phyloP scores from a whole-genome alignment of 2,888 invertebrate species.

The Stramonita haemastoma region DNA sequence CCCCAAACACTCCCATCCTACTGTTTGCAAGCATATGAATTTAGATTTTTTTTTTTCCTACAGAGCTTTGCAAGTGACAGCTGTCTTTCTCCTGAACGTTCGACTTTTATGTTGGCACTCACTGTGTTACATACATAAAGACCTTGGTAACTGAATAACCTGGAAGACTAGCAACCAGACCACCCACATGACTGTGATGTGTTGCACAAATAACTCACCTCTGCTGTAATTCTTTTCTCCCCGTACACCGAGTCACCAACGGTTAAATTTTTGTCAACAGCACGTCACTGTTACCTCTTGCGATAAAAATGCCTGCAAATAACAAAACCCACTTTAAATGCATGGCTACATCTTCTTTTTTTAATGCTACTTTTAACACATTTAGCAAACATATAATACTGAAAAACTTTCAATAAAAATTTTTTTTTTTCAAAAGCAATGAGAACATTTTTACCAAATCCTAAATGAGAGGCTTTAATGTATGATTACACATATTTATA shows the following conservation, averaged over 20 bases:
- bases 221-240: slow-evolving; percentile 97
- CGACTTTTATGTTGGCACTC: neutral
- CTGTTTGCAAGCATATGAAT: neutral
- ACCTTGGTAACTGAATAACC: too few species aligned
- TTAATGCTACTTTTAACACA: too few species aligned
- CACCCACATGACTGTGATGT: neutral
- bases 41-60: neutral
- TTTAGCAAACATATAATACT: neutral
- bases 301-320: slow-evolving; percentile 91
- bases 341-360: too few species aligned
- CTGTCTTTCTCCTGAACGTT: neutral
- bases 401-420: neutral
- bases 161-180: too few species aligned
- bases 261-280: slow-evolving; percentile 96
- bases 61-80: neutral
- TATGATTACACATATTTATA: neutral
- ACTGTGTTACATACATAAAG: neutral
- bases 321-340: neutral
- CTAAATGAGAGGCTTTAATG: neutral
- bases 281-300: slow-evolving; percentile 98
- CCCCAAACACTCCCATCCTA: too few species aligned
- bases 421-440: too few species aligned
- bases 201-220: slow-evolving; percentile 81
- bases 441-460: too few species aligned
- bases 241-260: slow-evolving; percentile 99